phyloP scores from a whole-genome alignment of 2,797 vertebrate genomes.

The Telmatherina bonti region DNA sequence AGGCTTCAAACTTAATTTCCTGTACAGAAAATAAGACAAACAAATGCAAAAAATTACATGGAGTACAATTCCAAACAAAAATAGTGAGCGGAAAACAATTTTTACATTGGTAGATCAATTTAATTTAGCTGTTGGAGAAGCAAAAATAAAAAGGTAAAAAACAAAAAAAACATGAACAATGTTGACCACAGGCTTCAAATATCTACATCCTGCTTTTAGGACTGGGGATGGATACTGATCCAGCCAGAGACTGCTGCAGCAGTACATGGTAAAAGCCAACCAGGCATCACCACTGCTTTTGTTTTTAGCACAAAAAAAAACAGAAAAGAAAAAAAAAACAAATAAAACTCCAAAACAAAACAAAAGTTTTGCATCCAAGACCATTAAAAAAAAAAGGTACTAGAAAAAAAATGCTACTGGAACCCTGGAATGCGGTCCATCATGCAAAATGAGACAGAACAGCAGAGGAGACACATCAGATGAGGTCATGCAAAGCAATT shows the following conservation, averaged over 20 bases:
- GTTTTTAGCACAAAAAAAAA: constrained; percentile 17
- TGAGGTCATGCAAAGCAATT: constrained; percentile 75
- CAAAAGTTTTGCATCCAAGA: constrained; percentile 35
- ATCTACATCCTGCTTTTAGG: constrained; percentile 81
- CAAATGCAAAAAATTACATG: constrained; percentile 49
- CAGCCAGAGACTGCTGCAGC: constrained; percentile 39
- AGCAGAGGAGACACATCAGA: constrained; percentile 73
- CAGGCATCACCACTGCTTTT: constrained; percentile 33
- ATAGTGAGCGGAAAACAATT: constrained; percentile 27
- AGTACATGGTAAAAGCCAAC: constrained; percentile 46
- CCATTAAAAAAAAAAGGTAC: constrained; percentile 19
- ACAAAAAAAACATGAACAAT: constrained; percentile 48
- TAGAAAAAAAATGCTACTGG: constrained; percentile 29
- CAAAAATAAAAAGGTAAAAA: constrained; percentile 7
- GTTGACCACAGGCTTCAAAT: constrained; percentile 68
- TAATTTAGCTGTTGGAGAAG: constrained; percentile 58
- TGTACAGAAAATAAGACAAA: constrained; percentile 74
- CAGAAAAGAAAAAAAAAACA: too few relatives aligned
- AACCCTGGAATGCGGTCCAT: constrained; percentile 70
- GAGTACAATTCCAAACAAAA: constrained; percentile 47
- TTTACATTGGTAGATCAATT: constrained; percentile 58
- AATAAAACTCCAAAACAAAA: constrained; percentile 18
- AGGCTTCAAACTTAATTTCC: constrained; percentile 69
- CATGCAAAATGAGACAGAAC: constrained; percentile 74
- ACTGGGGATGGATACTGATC: constrained; percentile 55